Conservation (phyloP, 2,113 vertebrate species). For the Perca schrenkii region DNA sequence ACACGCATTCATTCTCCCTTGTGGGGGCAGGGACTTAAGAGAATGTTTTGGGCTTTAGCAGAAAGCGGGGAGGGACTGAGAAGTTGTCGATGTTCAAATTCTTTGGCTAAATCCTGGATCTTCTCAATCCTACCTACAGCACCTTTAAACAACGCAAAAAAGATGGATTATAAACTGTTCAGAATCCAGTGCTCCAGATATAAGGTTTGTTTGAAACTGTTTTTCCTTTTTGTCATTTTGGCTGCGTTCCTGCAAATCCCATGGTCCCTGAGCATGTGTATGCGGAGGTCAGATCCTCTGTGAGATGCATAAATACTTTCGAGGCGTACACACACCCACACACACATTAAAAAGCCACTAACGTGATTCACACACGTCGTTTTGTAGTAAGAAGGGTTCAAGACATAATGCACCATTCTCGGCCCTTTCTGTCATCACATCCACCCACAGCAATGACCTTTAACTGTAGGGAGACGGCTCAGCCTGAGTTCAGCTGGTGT, state of each 20-base stretch:
- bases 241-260: background rate
- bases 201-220: background rate
- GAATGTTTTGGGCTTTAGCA: no score
- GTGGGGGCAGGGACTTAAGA: no score
- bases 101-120: no score
- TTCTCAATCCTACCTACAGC: no score
- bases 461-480: background rate
- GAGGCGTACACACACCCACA: background rate
- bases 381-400: constrained; percentile 13
- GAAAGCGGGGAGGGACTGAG: no score
- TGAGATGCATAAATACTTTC: background rate
- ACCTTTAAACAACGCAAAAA: background rate
- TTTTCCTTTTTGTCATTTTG: constrained; percentile 1
- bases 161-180: background rate
- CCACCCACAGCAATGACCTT: constrained; percentile 35
- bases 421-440: constrained; percentile 10
- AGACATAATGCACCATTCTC: background rate
- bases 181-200: background rate
- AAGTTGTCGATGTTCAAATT: no score
- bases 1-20: no score
- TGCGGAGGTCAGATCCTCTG: background rate
- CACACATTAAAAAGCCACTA: background rate
- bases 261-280: background rate
- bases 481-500: constrained; percentile 12
- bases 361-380: background rate